Conservation (phyloP, 1,140 invertebrate genomes). For the Nasonia longicornis region DNA sequence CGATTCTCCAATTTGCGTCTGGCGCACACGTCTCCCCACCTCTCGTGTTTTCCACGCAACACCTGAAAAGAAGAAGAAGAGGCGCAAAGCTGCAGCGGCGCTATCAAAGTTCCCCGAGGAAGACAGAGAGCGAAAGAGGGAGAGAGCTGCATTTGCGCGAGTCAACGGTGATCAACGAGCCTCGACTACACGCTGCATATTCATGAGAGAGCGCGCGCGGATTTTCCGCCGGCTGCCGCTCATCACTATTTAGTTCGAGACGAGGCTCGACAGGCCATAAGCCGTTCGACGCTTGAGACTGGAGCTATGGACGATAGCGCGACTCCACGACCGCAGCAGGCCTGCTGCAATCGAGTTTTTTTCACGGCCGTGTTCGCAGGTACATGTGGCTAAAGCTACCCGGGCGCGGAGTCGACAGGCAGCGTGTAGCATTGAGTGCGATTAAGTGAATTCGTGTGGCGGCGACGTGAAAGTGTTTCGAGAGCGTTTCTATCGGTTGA, state of each 20-base stretch:
- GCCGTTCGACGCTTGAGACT: not conserved
- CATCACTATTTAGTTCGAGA: conserved; percentile 8
- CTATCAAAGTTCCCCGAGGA: too few species aligned
- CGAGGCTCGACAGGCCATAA: not conserved
- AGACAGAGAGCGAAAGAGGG: not conserved
- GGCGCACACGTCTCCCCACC: not conserved
- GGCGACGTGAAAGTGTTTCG: too few species aligned
- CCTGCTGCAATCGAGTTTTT: not conserved
- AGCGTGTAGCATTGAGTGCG: too few species aligned
- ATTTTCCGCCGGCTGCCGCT: not conserved
- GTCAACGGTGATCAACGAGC: conserved; percentile 1
- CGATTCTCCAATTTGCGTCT: too few species aligned
- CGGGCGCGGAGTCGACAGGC: too few species aligned
- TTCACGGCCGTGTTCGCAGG: not conserved
- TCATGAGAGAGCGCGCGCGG: conserved; percentile 1
- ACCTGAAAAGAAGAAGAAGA: not conserved
- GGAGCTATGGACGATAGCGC: not conserved
- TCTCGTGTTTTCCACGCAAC: not conserved
- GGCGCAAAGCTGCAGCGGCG: not conserved
- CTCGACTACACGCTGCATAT: not conserved
- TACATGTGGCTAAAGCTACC: not conserved
- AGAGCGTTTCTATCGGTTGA: too few species aligned
- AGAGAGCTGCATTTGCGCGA: not conserved
- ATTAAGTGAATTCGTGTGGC: too few species aligned
- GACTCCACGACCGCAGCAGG: not conserved